Percentiles rank a stretch among this genome's conserved stretches.
Conservation (phyloP, 2,113 vertebrate species). For the Oreochromis aureus region DNA sequence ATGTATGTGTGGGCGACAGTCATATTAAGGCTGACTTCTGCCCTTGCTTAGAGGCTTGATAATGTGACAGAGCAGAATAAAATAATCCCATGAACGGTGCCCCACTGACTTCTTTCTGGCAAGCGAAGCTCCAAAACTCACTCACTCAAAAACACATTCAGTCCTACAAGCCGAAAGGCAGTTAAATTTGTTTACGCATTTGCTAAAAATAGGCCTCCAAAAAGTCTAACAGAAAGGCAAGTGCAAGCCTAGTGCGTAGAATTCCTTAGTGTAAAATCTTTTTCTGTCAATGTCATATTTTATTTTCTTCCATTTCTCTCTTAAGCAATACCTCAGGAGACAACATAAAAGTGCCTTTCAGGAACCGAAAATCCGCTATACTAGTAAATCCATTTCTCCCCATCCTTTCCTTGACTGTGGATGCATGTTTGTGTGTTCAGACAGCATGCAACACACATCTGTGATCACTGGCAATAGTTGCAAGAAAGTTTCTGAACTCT, state of each 20-base stretch:
- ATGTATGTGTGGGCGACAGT: rapidly evolving
- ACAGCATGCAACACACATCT: background rate
- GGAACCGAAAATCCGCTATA: background rate
- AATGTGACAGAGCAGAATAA: background rate
- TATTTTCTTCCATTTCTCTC: background rate
- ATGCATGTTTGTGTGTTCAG: background rate
- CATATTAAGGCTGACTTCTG: background rate
- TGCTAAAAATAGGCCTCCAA: background rate
- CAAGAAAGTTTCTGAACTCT: background rate
- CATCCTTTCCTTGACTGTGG: background rate
- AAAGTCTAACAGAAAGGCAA: background rate
- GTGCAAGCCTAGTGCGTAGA: background rate
- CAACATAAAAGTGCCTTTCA: slow-evolving; percentile 15
- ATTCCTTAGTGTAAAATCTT: background rate
- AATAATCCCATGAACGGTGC: background rate
- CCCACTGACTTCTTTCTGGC: background rate
- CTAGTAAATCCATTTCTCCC: background rate
- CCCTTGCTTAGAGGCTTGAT: background rate
- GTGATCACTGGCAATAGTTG: background rate
- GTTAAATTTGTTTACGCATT: background rate
- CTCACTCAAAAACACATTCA: background rate
- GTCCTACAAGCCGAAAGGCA: background rate
- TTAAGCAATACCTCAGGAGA: background rate
- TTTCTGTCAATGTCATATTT: background rate
- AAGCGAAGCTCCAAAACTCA: background rate